Percentiles rank a stretch among this genome's conserved stretches.
Evolutionary conservation across 2,113 vertebrate species (phyloP).

Genomic region (Gymnarchus niloticus): DNA sequence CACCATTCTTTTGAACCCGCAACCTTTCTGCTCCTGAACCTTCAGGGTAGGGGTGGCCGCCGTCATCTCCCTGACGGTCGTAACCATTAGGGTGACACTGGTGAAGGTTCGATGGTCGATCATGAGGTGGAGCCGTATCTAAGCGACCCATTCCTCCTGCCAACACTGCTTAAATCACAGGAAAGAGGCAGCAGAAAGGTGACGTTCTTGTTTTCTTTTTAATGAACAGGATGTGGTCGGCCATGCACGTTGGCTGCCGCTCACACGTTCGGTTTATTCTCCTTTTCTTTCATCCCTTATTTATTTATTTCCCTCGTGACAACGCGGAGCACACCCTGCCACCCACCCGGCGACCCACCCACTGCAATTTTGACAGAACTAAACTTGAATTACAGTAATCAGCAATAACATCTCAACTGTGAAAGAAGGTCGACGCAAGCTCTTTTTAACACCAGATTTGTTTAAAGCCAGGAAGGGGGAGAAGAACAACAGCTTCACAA

Average conservation of each 20-base stretch:
- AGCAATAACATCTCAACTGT: slow-evolving; percentile 76
- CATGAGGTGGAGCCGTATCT: too few relatives aligned
- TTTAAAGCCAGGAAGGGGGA: slow-evolving; percentile 52
- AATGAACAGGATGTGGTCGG: slow-evolving; percentile 62
- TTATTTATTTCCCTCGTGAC: slow-evolving; percentile 27
- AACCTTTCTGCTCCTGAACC: background rate
- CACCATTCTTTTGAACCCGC: background rate
- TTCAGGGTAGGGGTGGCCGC: background rate
- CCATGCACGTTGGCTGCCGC: slow-evolving; percentile 54
- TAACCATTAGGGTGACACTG: too few relatives aligned
- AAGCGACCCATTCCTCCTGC: background rate
- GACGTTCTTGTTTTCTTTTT: slow-evolving; percentile 28
- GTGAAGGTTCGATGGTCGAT: too few relatives aligned
- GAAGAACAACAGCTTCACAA: slow-evolving; percentile 49
- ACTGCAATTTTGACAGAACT: slow-evolving; percentile 60
- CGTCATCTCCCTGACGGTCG: background rate
- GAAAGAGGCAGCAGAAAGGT: slow-evolving; percentile 15
- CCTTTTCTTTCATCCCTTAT: slow-evolving; percentile 29
- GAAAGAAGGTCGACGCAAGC: slow-evolving; percentile 64
- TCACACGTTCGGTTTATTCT: slow-evolving; percentile 44
- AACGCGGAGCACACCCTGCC: slow-evolving; percentile 28
- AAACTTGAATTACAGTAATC: slow-evolving; percentile 73
- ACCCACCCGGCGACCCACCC: slow-evolving; percentile 53
- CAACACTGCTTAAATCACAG: background rate
- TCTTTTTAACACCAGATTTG: slow-evolving; percentile 62